A percentile compares a stretch with the other conserved stretches of the same genome.
phyloP scores from a whole-genome alignment of 2,797 vertebrate genomes.

The Syndactyla subalaris region DNA sequence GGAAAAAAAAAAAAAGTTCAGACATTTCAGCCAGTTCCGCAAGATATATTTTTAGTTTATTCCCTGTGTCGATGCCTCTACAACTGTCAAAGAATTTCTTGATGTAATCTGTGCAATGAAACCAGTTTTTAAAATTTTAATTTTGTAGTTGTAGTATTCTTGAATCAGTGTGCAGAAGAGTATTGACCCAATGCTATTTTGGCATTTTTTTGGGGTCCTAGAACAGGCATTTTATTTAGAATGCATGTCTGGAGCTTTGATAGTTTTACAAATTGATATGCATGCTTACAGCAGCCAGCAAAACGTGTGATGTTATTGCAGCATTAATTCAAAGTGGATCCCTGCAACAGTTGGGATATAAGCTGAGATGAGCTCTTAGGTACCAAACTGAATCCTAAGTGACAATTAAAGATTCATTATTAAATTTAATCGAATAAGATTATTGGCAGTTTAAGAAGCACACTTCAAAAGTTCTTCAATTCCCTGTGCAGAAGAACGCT shows the following conservation, averaged over 20 bases:
- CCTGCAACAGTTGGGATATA: conserved; percentile 69
- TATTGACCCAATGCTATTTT: background rate
- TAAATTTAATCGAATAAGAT: conserved; percentile 74
- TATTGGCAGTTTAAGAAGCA: conserved; percentile 68
- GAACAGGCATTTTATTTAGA: background rate
- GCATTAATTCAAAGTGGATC: conserved; percentile 71
- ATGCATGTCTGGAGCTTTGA: background rate
- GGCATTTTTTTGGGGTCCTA: background rate
- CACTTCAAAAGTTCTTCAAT: conserved; percentile 64
- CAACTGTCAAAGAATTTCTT: background rate
- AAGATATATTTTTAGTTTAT: background rate
- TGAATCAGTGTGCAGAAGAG: background rate
- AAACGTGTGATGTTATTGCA: conserved; percentile 37
- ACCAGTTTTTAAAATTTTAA: background rate
- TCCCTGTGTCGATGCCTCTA: background rate
- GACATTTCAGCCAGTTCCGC: background rate
- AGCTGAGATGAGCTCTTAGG: conserved; percentile 70
- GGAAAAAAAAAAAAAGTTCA: background rate
- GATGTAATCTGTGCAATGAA: background rate
- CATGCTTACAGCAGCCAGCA: conserved; percentile 44
- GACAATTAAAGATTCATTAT: conserved; percentile 79
- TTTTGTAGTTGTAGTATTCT: background rate
- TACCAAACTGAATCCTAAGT: conserved; percentile 68
- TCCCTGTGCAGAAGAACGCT: conserved; percentile 60
- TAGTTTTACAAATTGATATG: background rate